Evolutionary conservation across 64 coral and sea anemone species (phyloP), one percentile per base, ranked within the genome.

Genomic region (Astreopora myriophthalma): DNA sequence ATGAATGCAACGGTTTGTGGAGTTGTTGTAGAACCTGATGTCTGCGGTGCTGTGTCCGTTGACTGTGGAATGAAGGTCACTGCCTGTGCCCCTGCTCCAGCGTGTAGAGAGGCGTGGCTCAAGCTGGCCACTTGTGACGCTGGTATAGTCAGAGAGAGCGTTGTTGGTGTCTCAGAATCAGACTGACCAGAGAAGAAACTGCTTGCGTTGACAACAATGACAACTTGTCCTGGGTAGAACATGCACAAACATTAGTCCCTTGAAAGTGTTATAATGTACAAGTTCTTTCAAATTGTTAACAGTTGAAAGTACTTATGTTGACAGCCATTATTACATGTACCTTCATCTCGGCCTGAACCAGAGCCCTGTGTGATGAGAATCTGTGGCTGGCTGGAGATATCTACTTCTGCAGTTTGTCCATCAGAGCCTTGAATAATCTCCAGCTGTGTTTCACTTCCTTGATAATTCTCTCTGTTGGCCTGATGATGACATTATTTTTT

Each of bases 151-250:
- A 93, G 34, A 4, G 95, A 87, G 63, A 96, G 89, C 34, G 95
- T 96, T 48, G 78, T 93, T 20, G 95, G 95, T 32, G 88, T 75
- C 1, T 96, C 95, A 4, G 91, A 88, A 46, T 96, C 95, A 31
- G 74, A 37, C 34, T 92, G 90, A 87, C 80, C 42, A 17, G 91
- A 71, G 84, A 93, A 96, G 66, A 96, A 85, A 68, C 85, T 96
- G 95, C 93, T 96, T 13, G 92, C 88, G 29, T 92, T 96, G 26
- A 96, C 95, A 66, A 96, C 95, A 64, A 96, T 96, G 3, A 96
- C 95, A 73, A 96, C 95, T 90, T 96, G 95, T 26, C 95, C 95
- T 96, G 26, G 19, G 71, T 17, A 68, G 14, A 87, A 80, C n/a
- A n/a, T n/a, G 34, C 32, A 60, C 48, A 82, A 63, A 60, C 17